These are phyloP conservation scores for Phymatocera aterrima DNA, from an alignment of 2,888 invertebrate species.

Conservation along the genomic window DNA sequence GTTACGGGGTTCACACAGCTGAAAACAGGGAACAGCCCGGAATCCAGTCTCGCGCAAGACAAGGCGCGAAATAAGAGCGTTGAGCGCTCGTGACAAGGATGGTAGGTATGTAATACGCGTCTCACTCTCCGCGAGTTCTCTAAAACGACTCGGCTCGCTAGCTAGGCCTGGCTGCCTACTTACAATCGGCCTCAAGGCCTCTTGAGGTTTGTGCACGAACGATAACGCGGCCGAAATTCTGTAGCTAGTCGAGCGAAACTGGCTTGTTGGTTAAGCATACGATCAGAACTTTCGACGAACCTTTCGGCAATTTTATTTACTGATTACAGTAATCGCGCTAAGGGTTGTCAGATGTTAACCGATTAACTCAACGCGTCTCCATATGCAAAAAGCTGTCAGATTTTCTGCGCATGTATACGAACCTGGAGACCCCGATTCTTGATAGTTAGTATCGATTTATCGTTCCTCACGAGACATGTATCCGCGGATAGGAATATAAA, in stretches of 20 bases:
- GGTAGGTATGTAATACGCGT: constrained; percentile 6
- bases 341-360: not conserved
- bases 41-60: constrained; percentile 27
- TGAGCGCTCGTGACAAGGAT: constrained; percentile 1
- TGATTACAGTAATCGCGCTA: not conserved
- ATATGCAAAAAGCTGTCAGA: no score
- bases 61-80: constrained; percentile 39
- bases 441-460: not conserved
- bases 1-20: constrained; percentile 40
- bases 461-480: not conserved
- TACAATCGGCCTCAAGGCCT: constrained; percentile 3
- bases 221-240: constrained; percentile 8
- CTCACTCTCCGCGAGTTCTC: not conserved
- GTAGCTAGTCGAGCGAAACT: constrained; percentile 1
- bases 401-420: no score
- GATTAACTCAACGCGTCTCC: not conserved
- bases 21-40: constrained; percentile 11
- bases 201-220: not conserved
- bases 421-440: not conserved
- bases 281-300: not conserved
- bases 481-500: not conserved
- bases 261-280: not conserved
- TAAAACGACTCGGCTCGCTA: constrained; percentile 1
- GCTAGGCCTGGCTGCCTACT: constrained; percentile 3
- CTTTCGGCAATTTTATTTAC: not conserved